Base-by-base conservation (phyloP, 2,113 vertebrate species). In the Bubo blakistoni region DNA sequence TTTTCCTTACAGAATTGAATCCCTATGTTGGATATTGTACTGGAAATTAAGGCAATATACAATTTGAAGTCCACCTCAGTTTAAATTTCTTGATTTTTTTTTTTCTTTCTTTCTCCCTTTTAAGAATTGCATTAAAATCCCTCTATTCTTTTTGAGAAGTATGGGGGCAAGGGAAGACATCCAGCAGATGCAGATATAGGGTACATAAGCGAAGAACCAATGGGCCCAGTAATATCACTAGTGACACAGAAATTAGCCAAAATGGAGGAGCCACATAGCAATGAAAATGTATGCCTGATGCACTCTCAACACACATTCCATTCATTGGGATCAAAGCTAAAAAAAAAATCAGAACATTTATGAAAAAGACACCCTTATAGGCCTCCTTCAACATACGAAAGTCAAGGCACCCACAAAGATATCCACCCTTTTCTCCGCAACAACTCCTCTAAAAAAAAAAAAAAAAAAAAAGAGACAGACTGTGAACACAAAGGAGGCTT, bases 401-500 rank as follows among this genome's bases (percentile, higher is more conserved):
- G 94, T 80, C 94, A 88, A 89, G 84, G 62, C 62, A 94, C 84
- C 61, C 78, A 70, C n/a, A 73, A 86, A 88, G 66, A 86, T 51
- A 94, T 17, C 55, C 67, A 90, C 63, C 46, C 59, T 77, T 88
- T 87, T 62, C 91, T 87, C 62, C 62, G 36, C 58, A 82, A 47
- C 84, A 76, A 9, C 73, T 94, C 52, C 90, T 84, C 83, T 55
- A n/a, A 85, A 86, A 79, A 81, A 44, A 44, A 44, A 44, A 44
- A 44, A 44, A n/a, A 87, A 86, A 46, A 34, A 46, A 18, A 47
- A 88, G 51, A 84, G 73, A 54, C 83, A 94, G 91, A 73, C 94
- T 61, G 2, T 59, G 66, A 78, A 95, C 94, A 96, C 92, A 97
- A 97, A 96, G 70, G 87, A 95, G 36, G 46, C 87, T 94, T 97